Base-by-base conservation (phyloP, 2,797 vertebrate genomes). In the Triplophysa yarkandensis region DNA sequence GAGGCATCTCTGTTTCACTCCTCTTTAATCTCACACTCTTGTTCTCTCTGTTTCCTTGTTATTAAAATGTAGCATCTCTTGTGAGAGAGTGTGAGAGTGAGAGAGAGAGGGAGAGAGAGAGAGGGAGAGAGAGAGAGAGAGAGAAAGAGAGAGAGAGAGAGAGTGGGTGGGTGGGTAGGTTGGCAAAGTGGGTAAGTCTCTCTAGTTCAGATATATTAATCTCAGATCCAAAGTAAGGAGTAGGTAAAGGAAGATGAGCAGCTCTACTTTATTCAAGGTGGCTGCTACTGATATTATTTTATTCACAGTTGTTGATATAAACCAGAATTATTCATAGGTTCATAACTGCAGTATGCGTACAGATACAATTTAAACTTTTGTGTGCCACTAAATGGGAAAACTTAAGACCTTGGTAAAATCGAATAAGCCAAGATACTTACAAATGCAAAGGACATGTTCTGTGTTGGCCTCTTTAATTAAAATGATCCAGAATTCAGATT, bases 321-420 rank as follows among this genome's bases (percentile, higher is more conserved):
- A 77, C 80, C 76, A 85, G 69, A 69, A 88, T 90, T 88, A 87
- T 89, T 85, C 68, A 87, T 84, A 82, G 83, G 79, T 78, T 88
- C 73, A 82, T 87, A 76, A 86, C 76, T 82, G 68, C 72, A 78
- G 57, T 76, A 60, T n/a, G 77, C 86, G 78, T 44, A 46, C 52
- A 77, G 82, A 68, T 68, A 71, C 80, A 81, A 70, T 72, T 39
- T 74, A 78, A 60, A 68, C 74, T 77, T 76, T 76, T 81, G 80
- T 83, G 46, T 77, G 25, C 76, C 78, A 83, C 79, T 78, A 43
- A 82, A 79, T 36, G 34, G 66, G 79, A 75, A 82, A 70, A 74
- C n/a, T n/a, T n/a, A n/a, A n/a, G n/a, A n/a, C n/a, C n/a, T n/a
- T n/a, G n/a, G n/a, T n/a, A n/a, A n/a, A n/a, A n/a, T n/a, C n/a